Base-by-base conservation (phyloP, 2,888 invertebrate genomes). In the Eutolmus rufibarbis region DNA sequence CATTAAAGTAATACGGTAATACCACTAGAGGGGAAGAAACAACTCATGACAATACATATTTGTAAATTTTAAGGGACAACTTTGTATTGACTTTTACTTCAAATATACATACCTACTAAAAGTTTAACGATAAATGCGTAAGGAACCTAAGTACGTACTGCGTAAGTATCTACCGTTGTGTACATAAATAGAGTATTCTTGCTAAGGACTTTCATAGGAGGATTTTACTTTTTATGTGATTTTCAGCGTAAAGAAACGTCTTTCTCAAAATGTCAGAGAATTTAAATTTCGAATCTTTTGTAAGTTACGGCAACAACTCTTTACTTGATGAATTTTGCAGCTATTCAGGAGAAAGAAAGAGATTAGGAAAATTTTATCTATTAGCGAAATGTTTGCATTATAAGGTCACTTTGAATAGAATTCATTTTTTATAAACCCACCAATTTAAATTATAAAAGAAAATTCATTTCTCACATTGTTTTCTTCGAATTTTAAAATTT, bases 1-100 rank as follows among this genome's bases (percentile, higher is more conserved):
- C 23, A 37, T 87, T 46, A 66, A 66, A 66, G 66, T 66, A 66
- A 66, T 76, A 86, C 66, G 51, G 74, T 74, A 66, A 78, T 43
- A 87, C 84, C 56, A 79, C 74, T 76, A 84, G 82, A 77, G 66
- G 28, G 66, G 66, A 66, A 66, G 84, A 87, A 87, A 57, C 74
- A 87, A 57, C 74, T 85, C 85, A 74, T 85, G 85, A 85, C 85
- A 85, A 85, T 85, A 85, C 85, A 85, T 85, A 85, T 85, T 85
- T 85, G 85, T 85, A 85, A 85, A 85, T 85, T 85, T 84, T 85
- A 85, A 85, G 85, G 46, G 46, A 85, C 74, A 85, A 85, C 85
- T 85, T 85, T 85, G 74, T 85, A 85, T 74, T 85, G 85, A 85
- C 85, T 85, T 85, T 85, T 85, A 85, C 85, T 85, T 85, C 85